A percentile compares a stretch with the other conserved stretches of the same genome.
phyloP scores from a whole-genome alignment of 2,888 invertebrate species.

The Limenitis camilla region DNA sequence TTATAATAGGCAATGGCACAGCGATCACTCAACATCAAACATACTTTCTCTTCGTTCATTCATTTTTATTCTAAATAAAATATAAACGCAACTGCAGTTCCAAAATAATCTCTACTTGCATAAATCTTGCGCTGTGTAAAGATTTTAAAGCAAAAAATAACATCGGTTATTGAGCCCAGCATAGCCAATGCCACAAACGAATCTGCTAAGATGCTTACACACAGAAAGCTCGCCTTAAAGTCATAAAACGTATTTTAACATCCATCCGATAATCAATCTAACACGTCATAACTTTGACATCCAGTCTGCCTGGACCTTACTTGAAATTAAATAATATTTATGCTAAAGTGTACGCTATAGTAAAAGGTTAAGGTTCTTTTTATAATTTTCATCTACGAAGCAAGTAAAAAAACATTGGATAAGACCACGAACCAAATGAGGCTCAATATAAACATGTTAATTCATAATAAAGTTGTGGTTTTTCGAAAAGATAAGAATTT shows the following conservation, averaged over 20 bases:
- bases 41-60: too few relatives aligned
- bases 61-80: neutral
- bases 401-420: conserved; percentile 45
- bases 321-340: conserved; percentile 31
- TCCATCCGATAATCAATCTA: conserved; percentile 76
- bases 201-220: conserved; percentile 59
- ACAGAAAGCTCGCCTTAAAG: conserved; percentile 65
- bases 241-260: conserved; percentile 75
- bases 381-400: conserved; percentile 28
- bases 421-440: conserved; percentile 62
- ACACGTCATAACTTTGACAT: conserved; percentile 76
- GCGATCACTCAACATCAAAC: too few relatives aligned
- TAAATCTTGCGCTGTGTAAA: neutral
- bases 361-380: conserved; percentile 28
- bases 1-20: too few relatives aligned
- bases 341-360: conserved; percentile 32
- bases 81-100: neutral
- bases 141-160: conserved; percentile 8
- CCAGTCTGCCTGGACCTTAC: conserved; percentile 61
- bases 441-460: conserved; percentile 71
- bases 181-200: conserved; percentile 49
- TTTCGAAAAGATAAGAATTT: conserved; percentile 50
- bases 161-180: conserved; percentile 8
- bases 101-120: neutral
- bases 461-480: conserved; percentile 64